Evolutionary conservation across 2,888 invertebrate genomes (phyloP), one percentile per base, ranked within the genome.

Genomic region (Geotrupes spiniger): DNA sequence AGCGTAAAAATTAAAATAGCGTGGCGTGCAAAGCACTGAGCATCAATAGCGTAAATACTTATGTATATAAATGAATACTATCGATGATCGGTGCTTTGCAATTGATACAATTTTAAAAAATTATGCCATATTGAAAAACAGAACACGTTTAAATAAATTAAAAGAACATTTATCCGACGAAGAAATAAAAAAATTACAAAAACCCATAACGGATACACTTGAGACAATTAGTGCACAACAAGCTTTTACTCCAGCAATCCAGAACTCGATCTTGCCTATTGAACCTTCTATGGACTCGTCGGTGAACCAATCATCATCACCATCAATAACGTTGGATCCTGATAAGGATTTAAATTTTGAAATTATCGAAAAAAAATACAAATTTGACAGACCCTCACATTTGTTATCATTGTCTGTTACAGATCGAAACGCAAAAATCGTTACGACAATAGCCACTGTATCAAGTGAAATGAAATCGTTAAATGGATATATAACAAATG

Each of bases 81-180:
- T n/a, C n/a, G n/a, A n/a, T 37, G 21, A 36, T 49, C 46, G 47
- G 38, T 47, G 36, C 37, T 37, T 47, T 42, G 47, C 47, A 42
- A 51, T 51, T 51, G 51, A 51, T 31, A 42, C 42, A 37, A 51
- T 51, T 47, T 51, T 51, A 51, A 51, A 51, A 51, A 48, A 51
- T 51, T 42, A 42, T 47, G 38, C 46, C 46, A 50, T 48, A 47
- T 10, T 28, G 11, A 47, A 48, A 51, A 51, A 47, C 16, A 51
- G 51, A 25, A 48, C 47, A 16, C 37, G 36, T 36, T 48, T 51
- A 46, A 51, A 48, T 36, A 41, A 51, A 36, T 51, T 51, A 42
- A 51, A 47, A 47, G 47, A 47, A 47, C 28, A 28, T 28, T 28
- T 28, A 42, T 44, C 47, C 31, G 31, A 49, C 26, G 49, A 47